Evolutionary conservation across 1,140 invertebrate genomes (phyloP).

Genomic region (Papilio dardanus): DNA sequence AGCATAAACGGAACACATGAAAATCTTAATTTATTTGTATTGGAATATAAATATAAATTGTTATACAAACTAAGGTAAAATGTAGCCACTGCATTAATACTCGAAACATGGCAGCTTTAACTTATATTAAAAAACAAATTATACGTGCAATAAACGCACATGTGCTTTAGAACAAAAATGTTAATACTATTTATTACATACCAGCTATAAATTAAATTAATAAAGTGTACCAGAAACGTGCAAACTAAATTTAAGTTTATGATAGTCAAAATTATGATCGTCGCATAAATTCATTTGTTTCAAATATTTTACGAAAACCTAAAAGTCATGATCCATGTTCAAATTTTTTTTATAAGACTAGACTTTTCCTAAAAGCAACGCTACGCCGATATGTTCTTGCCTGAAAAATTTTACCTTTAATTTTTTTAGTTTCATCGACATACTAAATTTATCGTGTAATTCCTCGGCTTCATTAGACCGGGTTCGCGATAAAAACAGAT

Average conservation of each 20-base stretch:
- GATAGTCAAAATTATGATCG: neutral
- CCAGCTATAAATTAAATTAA: conserved; percentile 27
- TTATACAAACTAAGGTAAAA: conserved; percentile 23
- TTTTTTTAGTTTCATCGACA: no score
- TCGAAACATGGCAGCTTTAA: conserved; percentile 33
- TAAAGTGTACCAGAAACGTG: conserved; percentile 1
- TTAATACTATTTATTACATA: conserved; percentile 31
- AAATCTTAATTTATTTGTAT: conserved; percentile 16
- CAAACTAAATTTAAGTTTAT: conserved; percentile 6
- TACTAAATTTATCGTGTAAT: no score
- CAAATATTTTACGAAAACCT: no score
- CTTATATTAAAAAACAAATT: conserved; percentile 18
- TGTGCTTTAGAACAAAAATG: conserved; percentile 1
- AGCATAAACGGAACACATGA: conserved; percentile 25
- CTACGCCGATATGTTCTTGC: no score
- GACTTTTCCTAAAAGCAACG: no score
- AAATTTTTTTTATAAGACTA: no score
- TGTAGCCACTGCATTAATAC: conserved; percentile 31
- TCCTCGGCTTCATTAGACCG: no score
- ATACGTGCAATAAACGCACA: conserved; percentile 24
- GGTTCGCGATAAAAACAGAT: no score
- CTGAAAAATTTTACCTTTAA: no score
- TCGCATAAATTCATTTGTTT: neutral
- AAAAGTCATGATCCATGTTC: no score
- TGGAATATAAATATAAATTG: conserved; percentile 28